These are phyloP conservation scores for Apis mellifera DNA, from an alignment of 1,140 invertebrate genomes.

Conservation along the genomic window Amel_HAv3.1 CM009939.2:11104501-11105000, in stretches of 20 bases:
- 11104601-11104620: not conserved
- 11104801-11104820: conserved; percentile 19
- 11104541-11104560: too few relatives aligned
- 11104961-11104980: not conserved
- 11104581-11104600: not conserved
- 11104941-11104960: conserved; percentile 1
- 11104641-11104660: not conserved
- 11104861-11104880: conserved; percentile 32
- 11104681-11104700: not conserved
- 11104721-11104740: conserved; percentile 3
- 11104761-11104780: conserved; percentile 22
- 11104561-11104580: not conserved
- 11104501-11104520: too few relatives aligned
- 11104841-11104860: conserved; percentile 39
- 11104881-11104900: conserved; percentile 23
- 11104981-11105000: not conserved
- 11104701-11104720: conserved; percentile 27
- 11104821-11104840: conserved; percentile 47
- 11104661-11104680: too few relatives aligned
- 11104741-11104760: conserved; percentile 20
- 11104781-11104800: not conserved
- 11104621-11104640: too few relatives aligned
- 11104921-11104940: not conserved
- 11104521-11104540: too few relatives aligned
- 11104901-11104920: not conserved